phyloP scores from a whole-genome alignment of 2,888 invertebrate genomes.

The Kryphioiulus occultus region DNA sequence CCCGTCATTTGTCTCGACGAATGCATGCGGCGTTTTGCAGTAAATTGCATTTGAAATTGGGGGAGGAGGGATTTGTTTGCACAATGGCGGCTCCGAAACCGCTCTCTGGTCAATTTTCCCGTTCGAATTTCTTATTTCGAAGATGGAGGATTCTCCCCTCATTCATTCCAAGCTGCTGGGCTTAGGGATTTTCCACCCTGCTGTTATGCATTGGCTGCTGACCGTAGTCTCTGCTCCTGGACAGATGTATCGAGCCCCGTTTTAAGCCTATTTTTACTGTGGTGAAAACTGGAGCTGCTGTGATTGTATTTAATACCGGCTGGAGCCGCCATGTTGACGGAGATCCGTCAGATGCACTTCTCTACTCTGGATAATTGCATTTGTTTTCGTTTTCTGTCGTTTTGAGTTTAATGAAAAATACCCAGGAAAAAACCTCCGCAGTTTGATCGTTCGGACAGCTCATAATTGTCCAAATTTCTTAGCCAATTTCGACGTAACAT shows the following conservation, averaged over 20 bases:
- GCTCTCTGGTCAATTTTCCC: neutral
- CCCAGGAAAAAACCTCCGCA: neutral
- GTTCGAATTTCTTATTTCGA: neutral
- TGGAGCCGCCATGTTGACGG: constrained; percentile 42
- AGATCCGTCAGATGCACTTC: constrained; percentile 34
- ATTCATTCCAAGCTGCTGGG: neutral
- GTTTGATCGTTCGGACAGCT: neutral
- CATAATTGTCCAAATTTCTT: neutral
- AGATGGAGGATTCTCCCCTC: neutral
- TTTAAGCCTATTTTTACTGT: neutral
- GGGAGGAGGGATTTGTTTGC: constrained; percentile 35
- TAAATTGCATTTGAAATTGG: constrained; percentile 9
- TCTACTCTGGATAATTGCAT: neutral
- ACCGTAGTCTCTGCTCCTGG: neutral
- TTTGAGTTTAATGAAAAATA: neutral
- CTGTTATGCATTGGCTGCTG: neutral
- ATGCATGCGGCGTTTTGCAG: constrained; percentile 18
- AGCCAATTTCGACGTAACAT: neutral
- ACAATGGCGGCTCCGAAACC: constrained; percentile 29
- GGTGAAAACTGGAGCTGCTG: neutral
- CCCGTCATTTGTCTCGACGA: neutral
- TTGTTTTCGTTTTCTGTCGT: neutral
- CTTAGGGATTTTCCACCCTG: neutral
- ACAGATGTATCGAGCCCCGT: neutral
- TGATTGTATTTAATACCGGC: constrained; percentile 42